These are phyloP conservation scores for Epinephelus fuscoguttatus DNA, from an alignment of 2,113 vertebrate species.

Conservation along the genomic window DNA sequence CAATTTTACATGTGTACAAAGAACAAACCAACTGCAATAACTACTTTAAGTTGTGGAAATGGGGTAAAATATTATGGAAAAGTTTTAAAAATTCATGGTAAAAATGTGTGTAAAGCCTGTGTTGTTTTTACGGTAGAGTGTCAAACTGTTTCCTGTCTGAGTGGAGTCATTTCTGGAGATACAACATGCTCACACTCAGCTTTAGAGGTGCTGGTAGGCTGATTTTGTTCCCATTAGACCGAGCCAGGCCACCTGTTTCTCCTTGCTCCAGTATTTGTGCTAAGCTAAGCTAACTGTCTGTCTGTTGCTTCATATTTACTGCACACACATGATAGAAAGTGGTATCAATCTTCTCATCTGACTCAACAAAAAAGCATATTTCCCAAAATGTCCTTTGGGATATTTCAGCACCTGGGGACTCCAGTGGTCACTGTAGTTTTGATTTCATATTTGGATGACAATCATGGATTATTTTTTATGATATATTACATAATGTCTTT, in stretches of 20 bases:
- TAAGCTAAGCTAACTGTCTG: neutral
- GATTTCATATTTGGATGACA: slow-evolving; percentile 68
- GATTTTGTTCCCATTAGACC: neutral
- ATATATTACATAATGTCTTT: slow-evolving; percentile 46
- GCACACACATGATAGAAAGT: neutral
- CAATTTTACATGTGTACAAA: too few relatives aligned
- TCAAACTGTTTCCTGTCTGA: neutral
- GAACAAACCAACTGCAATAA: too few relatives aligned
- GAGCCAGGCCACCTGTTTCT: neutral
- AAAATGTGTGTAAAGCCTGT: too few relatives aligned
- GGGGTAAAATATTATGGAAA: too few relatives aligned
- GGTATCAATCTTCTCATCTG: neutral
- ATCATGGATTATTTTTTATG: slow-evolving; percentile 62
- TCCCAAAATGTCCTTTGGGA: slow-evolving; percentile 4
- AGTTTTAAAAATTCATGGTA: too few relatives aligned
- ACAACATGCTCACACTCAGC: neutral
- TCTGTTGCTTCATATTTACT: neutral
- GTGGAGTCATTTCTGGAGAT: neutral
- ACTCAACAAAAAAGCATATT: neutral
- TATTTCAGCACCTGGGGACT: slow-evolving; percentile 18
- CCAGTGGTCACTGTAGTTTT: slow-evolving; percentile 26
- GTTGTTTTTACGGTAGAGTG: neutral
- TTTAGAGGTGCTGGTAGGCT: neutral
- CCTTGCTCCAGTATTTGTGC: neutral
- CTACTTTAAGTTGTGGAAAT: too few relatives aligned